phyloP scores from a whole-genome alignment of 2,797 vertebrate genomes.

The Phataginus tetradactyla region DNA sequence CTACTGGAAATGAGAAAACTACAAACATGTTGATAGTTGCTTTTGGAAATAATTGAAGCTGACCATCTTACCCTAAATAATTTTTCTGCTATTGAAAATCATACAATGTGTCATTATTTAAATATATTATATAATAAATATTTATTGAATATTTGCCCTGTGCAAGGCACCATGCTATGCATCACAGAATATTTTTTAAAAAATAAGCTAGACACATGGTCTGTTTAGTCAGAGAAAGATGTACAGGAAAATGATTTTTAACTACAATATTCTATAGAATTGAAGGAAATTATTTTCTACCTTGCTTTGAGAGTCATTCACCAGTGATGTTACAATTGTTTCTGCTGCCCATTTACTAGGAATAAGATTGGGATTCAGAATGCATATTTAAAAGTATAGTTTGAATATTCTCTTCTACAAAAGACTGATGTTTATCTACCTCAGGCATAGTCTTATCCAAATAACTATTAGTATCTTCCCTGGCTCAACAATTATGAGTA shows the following conservation, averaged over 20 bases:
- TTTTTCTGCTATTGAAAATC: not conserved
- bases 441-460: not conserved
- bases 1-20: constrained; percentile 11
- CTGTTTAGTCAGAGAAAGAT: not conserved
- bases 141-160: not conserved
- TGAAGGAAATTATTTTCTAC: not conserved
- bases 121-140: not conserved
- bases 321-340: not conserved
- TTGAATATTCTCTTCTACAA: not conserved
- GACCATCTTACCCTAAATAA: not conserved
- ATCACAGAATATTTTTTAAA: not conserved
- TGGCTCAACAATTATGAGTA: not conserved
- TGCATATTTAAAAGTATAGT: not conserved
- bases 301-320: not conserved
- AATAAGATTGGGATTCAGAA: not conserved
- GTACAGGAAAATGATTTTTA: not conserved
- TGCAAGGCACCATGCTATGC: not conserved
- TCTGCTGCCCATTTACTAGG: not conserved
- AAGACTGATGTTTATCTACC: not conserved
- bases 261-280: not conserved
- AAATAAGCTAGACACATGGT: not conserved
- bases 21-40: not conserved
- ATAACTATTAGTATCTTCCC: not conserved
- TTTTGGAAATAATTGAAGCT: constrained; percentile 32
- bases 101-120: not conserved